Evolutionary conservation across 2,888 invertebrate genomes (phyloP).

Genomic region (Zonitis immaculata): DNA sequence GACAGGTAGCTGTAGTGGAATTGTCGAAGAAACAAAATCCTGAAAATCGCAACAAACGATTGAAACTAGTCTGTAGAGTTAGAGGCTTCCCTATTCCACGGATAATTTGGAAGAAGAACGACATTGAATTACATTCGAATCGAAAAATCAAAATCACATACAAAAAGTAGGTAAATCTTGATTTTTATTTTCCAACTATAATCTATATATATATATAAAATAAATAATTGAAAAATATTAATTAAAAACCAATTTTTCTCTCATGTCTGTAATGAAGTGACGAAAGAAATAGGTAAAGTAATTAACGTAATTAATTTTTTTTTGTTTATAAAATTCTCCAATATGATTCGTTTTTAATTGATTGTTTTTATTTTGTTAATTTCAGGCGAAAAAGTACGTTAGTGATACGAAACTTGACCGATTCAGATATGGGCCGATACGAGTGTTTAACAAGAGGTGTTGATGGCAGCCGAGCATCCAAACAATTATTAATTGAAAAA

Average conservation of each 20-base stretch:
- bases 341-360: too few relatives aligned
- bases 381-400: conserved; percentile 78
- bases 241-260: too few relatives aligned
- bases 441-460: conserved; percentile 76
- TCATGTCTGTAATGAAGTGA: conserved; percentile 17
- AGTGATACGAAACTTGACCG: conserved; percentile 69
- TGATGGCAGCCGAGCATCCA: conserved; percentile 51
- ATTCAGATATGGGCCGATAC: conserved; percentile 73
- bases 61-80: conserved; percentile 70
- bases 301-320: not conserved
- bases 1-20: conserved; percentile 27
- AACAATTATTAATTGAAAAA: conserved; percentile 35
- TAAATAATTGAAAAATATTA: too few relatives aligned
- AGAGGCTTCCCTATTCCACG: conserved; percentile 74
- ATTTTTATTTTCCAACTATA: too few relatives aligned
- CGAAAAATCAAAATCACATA: conserved; percentile 58
- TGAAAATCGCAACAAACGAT: conserved; percentile 26
- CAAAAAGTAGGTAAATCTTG: conserved; percentile 54
- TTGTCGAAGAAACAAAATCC: conserved; percentile 19
- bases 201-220: too few relatives aligned
- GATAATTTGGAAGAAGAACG: conserved; percentile 78
- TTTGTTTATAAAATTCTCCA: too few relatives aligned
- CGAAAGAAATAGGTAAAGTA: conserved; percentile 26
- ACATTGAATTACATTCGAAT: conserved; percentile 58
- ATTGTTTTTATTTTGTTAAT: conserved; percentile 25